These are phyloP conservation scores for Trematomus bernacchii DNA, from an alignment of 2,797 vertebrate genomes.

Conservation along the genomic window DNA sequence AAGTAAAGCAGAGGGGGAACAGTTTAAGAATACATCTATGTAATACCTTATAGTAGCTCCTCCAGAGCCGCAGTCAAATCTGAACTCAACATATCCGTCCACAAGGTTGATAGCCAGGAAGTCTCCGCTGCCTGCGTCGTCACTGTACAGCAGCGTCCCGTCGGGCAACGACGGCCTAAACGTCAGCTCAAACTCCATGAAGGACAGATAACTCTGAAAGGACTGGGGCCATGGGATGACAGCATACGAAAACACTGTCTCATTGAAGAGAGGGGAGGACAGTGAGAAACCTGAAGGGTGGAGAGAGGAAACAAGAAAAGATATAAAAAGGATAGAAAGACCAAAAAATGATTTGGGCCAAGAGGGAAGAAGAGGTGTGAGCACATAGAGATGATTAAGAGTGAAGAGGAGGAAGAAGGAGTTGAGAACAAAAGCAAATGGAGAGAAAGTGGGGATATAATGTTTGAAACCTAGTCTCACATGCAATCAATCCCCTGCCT, in stretches of 20 bases:
- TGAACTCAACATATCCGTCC: constrained; percentile 90
- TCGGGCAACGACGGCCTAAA: constrained; percentile 87
- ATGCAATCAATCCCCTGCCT: constrained; percentile 30
- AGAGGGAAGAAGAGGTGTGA: neutral
- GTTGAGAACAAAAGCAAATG: constrained; percentile 6
- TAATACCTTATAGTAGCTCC: constrained; percentile 90
- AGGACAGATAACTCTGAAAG: constrained; percentile 92
- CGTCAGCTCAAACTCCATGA: constrained; percentile 95
- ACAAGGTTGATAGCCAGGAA: constrained; percentile 92
- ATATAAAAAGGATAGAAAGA: neutral
- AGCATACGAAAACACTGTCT: constrained; percentile 90
- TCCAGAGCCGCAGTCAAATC: constrained; percentile 97
- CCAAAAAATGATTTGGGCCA: neutral
- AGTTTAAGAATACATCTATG: neutral
- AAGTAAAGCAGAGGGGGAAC: neutral
- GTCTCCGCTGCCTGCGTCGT: constrained; percentile 90
- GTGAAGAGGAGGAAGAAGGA: constrained; percentile 10
- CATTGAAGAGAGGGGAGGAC: constrained; percentile 92
- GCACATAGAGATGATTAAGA: constrained; percentile 11
- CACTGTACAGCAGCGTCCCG: constrained; percentile 93
- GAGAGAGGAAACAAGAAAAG: neutral
- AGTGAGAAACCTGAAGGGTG: constrained; percentile 87
- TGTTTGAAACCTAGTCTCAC: constrained; percentile 26
- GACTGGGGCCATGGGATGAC: constrained; percentile 91
- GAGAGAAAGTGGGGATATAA: constrained; percentile 5